Evolutionary conservation across 2,888 invertebrate genomes (phyloP).

Genomic region (Rhagonycha fulva): DNA sequence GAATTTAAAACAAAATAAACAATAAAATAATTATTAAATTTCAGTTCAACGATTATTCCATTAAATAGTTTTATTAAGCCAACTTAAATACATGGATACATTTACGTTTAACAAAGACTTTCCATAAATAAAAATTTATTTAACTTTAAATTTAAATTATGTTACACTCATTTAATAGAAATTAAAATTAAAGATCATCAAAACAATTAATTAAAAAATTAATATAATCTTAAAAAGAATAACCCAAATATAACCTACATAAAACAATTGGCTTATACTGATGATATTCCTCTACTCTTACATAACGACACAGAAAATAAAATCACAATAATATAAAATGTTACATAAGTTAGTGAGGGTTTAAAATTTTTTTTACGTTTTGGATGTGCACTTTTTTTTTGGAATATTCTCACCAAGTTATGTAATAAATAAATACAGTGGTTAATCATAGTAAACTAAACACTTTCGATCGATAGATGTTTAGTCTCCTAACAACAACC

Average conservation of each 20-base stretch:
- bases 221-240: not conserved
- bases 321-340: conserved; percentile 39
- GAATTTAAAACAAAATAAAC: not conserved
- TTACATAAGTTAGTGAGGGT: conserved; percentile 38
- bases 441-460: conserved; percentile 7
- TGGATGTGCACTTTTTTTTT: conserved; percentile 3
- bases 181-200: not conserved
- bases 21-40: not conserved
- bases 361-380: not conserved
- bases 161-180: not conserved
- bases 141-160: not conserved
- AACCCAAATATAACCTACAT: not conserved
- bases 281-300: conserved; percentile 28
- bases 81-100: conserved; percentile 23
- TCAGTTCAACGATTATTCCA: not conserved
- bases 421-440: conserved; percentile 26
- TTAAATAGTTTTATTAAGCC: conserved; percentile 30
- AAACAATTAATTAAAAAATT: not conserved
- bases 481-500: conserved; percentile 81
- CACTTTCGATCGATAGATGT: conserved; percentile 29
- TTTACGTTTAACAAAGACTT: conserved; percentile 9
- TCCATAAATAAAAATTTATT: conserved; percentile 14
- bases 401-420: conserved; percentile 24
- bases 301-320: conserved; percentile 40
- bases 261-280: conserved; percentile 15